These are phyloP conservation scores for Chlorospingus semifuscus DNA, from an alignment of 2,797 vertebrate species.

Conservation along the genomic window DNA sequence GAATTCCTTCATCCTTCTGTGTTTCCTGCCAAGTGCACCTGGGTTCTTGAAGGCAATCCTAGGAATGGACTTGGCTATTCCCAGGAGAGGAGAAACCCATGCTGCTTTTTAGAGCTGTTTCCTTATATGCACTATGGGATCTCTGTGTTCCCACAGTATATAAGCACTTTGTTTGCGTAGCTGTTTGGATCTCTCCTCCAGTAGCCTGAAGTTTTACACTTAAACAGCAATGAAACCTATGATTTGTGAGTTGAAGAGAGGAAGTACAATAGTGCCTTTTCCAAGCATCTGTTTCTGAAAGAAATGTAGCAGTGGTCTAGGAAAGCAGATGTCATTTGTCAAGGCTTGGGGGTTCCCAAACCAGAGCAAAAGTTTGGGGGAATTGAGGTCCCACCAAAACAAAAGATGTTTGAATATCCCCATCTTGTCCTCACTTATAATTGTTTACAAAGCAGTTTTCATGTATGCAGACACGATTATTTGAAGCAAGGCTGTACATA, in stretches of 20 bases:
- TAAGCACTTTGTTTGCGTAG: background rate
- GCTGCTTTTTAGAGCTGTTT: background rate
- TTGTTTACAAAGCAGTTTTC: background rate
- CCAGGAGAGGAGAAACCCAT: background rate
- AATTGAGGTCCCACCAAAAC: background rate
- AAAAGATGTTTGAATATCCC: background rate
- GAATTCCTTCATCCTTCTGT: background rate
- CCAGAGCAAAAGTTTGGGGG: background rate
- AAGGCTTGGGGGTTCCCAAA: background rate
- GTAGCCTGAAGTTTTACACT: background rate
- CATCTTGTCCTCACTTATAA: background rate
- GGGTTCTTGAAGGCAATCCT: background rate
- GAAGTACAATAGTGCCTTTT: background rate
- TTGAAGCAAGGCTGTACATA: background rate
- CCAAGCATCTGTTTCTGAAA: background rate
- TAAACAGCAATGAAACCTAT: background rate
- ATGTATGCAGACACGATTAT: background rate
- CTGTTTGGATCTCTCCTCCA: background rate
- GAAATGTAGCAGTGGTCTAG: background rate
- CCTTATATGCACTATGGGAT: background rate
- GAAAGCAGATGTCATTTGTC: background rate
- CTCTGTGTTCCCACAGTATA: background rate
- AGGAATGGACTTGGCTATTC: background rate
- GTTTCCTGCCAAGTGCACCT: background rate
- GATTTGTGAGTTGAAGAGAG: background rate